Evolutionary conservation across 1,140 invertebrate species (phyloP).

Genomic region (Monomorium pharaonis): DNA sequence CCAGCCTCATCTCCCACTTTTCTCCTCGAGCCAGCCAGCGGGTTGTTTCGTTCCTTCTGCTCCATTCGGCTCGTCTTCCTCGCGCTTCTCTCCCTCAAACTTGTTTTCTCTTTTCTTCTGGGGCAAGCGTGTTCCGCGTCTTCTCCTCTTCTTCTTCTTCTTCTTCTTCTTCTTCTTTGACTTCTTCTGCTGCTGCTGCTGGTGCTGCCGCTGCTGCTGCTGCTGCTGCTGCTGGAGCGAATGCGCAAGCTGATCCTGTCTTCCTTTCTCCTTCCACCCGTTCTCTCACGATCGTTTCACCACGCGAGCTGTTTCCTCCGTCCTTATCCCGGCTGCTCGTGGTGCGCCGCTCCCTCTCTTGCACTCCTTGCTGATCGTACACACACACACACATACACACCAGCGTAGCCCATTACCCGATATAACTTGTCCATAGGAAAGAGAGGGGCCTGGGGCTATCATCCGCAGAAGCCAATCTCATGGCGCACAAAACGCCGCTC

Average conservation of each 20-base stretch:
- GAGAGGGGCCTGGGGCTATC: constrained; percentile 77
- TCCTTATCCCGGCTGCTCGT: constrained; percentile 14
- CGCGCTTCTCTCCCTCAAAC: constrained; percentile 13
- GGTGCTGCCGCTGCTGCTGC: not conserved
- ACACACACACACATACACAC: no score
- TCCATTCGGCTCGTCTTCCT: not conserved
- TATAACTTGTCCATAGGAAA: constrained; percentile 79
- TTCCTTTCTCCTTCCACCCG: constrained; percentile 3
- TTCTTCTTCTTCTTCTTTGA: not conserved
- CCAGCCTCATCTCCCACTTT: not conserved
- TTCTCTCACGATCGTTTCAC: constrained; percentile 33
- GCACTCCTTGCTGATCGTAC: constrained; percentile 9
- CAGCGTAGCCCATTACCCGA: constrained; percentile 71
- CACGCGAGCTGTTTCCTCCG: constrained; percentile 18
- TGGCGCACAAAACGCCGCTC: constrained; percentile 74
- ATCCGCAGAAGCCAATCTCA: constrained; percentile 83
- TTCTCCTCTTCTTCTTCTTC: constrained; percentile 8
- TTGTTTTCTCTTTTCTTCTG: constrained; percentile 40
- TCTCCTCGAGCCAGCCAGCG: constrained; percentile 34
- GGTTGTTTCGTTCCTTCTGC: constrained; percentile 46
- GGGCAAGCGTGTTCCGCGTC: constrained; percentile 20
- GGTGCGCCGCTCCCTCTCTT: constrained; percentile 16
- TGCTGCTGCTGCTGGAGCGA: not conserved
- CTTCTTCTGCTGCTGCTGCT: not conserved
- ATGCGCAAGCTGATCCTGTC: not conserved